Conservation (phyloP, 2,888 invertebrate genomes). For the Zeuzera pyrina region DNA sequence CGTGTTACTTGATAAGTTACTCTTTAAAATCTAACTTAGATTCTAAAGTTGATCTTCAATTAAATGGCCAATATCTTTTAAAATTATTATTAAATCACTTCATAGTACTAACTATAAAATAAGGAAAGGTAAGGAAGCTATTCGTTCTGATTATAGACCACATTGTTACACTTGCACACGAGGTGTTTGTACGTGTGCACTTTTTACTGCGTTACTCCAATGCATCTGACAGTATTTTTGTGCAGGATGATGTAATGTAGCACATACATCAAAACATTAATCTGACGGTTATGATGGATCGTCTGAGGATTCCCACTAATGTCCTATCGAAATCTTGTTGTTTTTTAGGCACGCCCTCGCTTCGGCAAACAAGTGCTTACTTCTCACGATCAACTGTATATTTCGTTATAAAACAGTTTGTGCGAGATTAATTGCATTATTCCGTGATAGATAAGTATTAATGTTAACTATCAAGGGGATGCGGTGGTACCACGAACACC, state of each 20-base stretch:
- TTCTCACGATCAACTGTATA: constrained; percentile 57
- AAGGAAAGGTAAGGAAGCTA: too few species aligned
- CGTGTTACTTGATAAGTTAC: too few species aligned
- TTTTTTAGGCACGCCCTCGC: constrained; percentile 44
- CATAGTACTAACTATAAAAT: too few species aligned
- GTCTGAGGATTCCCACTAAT: constrained; percentile 23
- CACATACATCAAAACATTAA: constrained; percentile 53
- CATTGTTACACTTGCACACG: too few species aligned
- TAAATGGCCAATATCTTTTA: too few species aligned
- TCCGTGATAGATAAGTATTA: constrained; percentile 64
- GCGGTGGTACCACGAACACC: constrained; percentile 21
- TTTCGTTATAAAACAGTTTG: constrained; percentile 58
- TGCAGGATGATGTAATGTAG: background rate
- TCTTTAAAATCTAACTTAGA: too few species aligned
- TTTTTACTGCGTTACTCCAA: too few species aligned
- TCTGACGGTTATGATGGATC: constrained; percentile 58
- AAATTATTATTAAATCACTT: too few species aligned
- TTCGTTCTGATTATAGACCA: too few species aligned
- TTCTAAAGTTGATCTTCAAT: too few species aligned
- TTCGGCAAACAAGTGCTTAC: constrained; percentile 44
- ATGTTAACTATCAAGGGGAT: constrained; percentile 44
- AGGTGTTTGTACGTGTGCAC: too few species aligned
- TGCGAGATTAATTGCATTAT: constrained; percentile 66
- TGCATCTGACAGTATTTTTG: too few species aligned
- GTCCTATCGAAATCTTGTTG: constrained; percentile 26